Conservation (phyloP, 2,797 vertebrate species). For the Tenualosa ilisha region DNA sequence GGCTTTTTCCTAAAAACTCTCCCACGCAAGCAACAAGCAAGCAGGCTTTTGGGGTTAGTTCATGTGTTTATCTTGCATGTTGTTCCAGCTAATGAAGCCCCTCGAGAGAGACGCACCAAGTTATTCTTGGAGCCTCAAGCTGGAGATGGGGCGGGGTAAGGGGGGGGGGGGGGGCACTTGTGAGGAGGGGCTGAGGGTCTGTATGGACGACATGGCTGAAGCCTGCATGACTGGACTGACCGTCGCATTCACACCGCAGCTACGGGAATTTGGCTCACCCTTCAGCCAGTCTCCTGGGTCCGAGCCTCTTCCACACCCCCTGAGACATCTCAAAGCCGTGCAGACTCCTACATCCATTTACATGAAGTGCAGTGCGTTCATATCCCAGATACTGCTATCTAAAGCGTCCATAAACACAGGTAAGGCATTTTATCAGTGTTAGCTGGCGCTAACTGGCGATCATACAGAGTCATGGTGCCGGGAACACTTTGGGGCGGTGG, state of each 20-base stretch:
- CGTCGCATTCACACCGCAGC: conserved; percentile 1
- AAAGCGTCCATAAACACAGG: neutral
- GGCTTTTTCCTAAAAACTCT: conserved; percentile 68
- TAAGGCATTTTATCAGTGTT: neutral
- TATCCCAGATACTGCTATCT: neutral
- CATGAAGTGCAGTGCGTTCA: neutral
- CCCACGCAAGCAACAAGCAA: conserved; percentile 72
- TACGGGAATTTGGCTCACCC: neutral
- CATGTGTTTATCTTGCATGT: conserved; percentile 79
- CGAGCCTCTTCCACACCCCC: neutral
- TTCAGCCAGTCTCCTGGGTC: neutral
- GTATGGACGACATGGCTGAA: conserved; percentile 13
- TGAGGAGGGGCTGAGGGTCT: neutral
- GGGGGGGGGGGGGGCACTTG: neutral
- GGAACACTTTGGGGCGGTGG: neutral
- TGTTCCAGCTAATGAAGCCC: conserved; percentile 74
- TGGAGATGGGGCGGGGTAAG: neutral
- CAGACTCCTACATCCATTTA: neutral
- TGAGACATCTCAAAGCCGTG: neutral
- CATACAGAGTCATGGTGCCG: too few species aligned
- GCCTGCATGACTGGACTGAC: conserved; percentile 26
- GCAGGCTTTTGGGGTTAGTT: conserved; percentile 72
- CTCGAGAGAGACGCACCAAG: conserved; percentile 61
- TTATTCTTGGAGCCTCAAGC: conserved; percentile 69
- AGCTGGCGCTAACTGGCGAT: too few species aligned